Evolutionary conservation across 2,113 vertebrate species (phyloP), one percentile per base, ranked within the genome.

Genomic region (Hylia prasina): DNA sequence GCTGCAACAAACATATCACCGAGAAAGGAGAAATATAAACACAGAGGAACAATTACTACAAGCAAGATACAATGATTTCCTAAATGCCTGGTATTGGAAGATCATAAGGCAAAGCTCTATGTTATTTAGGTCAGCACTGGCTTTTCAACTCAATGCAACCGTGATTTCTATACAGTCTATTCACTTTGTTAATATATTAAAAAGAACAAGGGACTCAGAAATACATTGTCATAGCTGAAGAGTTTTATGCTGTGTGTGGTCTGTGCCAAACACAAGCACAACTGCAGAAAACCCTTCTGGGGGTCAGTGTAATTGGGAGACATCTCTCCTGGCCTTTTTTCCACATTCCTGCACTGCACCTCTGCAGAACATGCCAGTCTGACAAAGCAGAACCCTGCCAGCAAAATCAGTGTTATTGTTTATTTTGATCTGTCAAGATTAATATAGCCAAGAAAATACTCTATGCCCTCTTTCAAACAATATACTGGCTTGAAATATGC

Each of bases 251-350:
- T 33, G 15, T 20, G 12, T 24, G 30, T 35, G 9, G n/a, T 54
- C 39, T 48, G 19, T 70, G 68, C 39, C 14, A 72, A 81, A 45
- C 28, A 57, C n/a, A 47, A 37, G 30, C 7, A 27, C 2, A 6
- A 21, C 57, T 20, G 37, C 0, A 0, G 21, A 65, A 12, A 53
- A 40, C 21, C 5, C 8, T 64, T 70, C 25, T 42, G 8, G 5
- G 7, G 6, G 6, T 35, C 7, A 3, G 15, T 82, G n/a, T 2
- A 1, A 68, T 3, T 2, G 1, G 8, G 13, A 85, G 21, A 48
- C 18, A 51, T 1, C 2, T 18, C 39, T 85, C 60, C 16, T 6
- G 6, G 28, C 8, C 37, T 18, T 70, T 73, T 30, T 69, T 71
- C 44, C 56, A 28, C 4, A 44, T 9, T 56, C 51, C 23, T 28